Percentiles rank a stretch among this genome's conserved stretches.
Conservation (phyloP, 2,797 vertebrate genomes). For the Neostethus bicornis region DNA sequence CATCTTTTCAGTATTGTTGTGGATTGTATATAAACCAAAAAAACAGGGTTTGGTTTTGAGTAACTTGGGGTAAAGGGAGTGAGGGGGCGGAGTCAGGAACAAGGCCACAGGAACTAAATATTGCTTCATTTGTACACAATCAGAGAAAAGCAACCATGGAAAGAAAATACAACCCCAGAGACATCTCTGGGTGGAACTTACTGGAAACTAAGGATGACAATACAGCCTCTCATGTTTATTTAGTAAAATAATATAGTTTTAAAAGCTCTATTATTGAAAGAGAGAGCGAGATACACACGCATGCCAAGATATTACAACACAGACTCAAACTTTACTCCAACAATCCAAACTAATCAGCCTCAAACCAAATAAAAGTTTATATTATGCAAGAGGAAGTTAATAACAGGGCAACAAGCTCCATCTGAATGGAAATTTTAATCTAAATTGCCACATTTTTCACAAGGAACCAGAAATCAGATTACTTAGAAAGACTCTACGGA, state of each 20-base stretch:
- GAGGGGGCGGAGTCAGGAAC: slow-evolving; percentile 49
- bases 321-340: slow-evolving; percentile 32
- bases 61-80: slow-evolving; percentile 9
- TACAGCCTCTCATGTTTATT: slow-evolving; percentile 74
- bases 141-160: slow-evolving; percentile 75
- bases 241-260: slow-evolving; percentile 65
- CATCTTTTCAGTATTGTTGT: slow-evolving; percentile 72
- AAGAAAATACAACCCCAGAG: slow-evolving; percentile 62
- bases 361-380: slow-evolving; percentile 33
- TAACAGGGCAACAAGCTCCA: slow-evolving; percentile 52
- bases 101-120: slow-evolving; percentile 80
- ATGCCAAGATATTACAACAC: slow-evolving; percentile 53
- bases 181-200: slow-evolving; percentile 67
- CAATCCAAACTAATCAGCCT: slow-evolving; percentile 34
- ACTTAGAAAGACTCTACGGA: slow-evolving; percentile 38
- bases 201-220: slow-evolving; percentile 79
- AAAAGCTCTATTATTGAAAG: slow-evolving; percentile 57
- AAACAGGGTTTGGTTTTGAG: slow-evolving; percentile 39
- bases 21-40: slow-evolving; percentile 69
- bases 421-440: slow-evolving; percentile 45
- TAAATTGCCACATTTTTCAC: slow-evolving; percentile 29
- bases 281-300: slow-evolving; percentile 24
- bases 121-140: slow-evolving; percentile 79
- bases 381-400: slow-evolving; percentile 60
- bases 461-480: slow-evolving; percentile 32